These are phyloP conservation scores for Andricus grossulariae DNA, from an alignment of 1,140 invertebrate species.

Conservation along the genomic window DNA sequence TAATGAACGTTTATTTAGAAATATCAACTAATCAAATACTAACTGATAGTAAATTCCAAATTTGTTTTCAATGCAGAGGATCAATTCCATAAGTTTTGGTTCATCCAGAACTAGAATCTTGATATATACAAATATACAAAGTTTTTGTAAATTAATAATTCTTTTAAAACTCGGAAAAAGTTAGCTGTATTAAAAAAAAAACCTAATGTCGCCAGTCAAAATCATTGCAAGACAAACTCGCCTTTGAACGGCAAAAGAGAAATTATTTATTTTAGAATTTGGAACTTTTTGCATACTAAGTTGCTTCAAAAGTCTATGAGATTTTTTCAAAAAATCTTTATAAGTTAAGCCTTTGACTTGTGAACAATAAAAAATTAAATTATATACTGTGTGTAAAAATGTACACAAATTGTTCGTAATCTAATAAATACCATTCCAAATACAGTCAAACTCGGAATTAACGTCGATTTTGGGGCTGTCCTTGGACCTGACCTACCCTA, in stretches of 20 bases:
- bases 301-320: slow-evolving; percentile 40
- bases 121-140: no score
- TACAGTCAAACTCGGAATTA: no score
- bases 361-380: neutral
- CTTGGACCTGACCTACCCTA: no score
- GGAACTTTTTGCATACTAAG: slow-evolving; percentile 43
- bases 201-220: slow-evolving; percentile 47
- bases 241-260: slow-evolving; percentile 45
- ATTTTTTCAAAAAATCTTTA: slow-evolving; percentile 36
- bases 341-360: slow-evolving; percentile 53
- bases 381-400: neutral
- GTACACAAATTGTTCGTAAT: no score
- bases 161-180: neutral
- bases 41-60: slow-evolving; percentile 75
- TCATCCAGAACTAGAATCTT: slow-evolving; percentile 80
- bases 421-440: slow-evolving; percentile 54
- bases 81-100: slow-evolving; percentile 78
- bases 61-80: slow-evolving; percentile 73
- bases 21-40: slow-evolving; percentile 41
- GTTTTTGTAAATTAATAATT: slow-evolving; percentile 12
- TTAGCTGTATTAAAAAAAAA: neutral
- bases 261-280: slow-evolving; percentile 40
- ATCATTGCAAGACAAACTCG: slow-evolving; percentile 53
- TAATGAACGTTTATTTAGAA: slow-evolving; percentile 48
- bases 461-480: no score